These are phyloP conservation scores for Pocota personata DNA, from an alignment of 2,888 invertebrate species.

Conservation along the genomic window DNA sequence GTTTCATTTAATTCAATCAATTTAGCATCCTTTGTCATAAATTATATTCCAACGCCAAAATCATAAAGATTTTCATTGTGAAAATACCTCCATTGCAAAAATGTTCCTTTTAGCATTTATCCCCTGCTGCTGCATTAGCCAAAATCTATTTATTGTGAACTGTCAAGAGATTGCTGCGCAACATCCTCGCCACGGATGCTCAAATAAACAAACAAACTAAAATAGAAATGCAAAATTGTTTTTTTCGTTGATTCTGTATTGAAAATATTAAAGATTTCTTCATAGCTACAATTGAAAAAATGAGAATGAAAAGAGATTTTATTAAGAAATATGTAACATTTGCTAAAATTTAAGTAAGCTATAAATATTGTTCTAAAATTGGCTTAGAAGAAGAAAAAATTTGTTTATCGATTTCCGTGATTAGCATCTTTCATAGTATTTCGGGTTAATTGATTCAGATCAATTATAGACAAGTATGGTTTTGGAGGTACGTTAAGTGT, in stretches of 20 bases:
- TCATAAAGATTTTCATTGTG: not conserved
- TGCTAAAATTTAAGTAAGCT: slow-evolving; percentile 27
- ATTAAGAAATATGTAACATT: slow-evolving; percentile 8
- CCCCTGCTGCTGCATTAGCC: slow-evolving; percentile 8
- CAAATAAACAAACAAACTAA: slow-evolving; percentile 34
- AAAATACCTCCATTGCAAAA: not conserved
- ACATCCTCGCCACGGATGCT: not conserved
- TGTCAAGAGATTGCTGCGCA: slow-evolving; percentile 29
- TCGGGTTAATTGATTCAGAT: slow-evolving; percentile 88
- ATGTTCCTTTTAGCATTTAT: not conserved
- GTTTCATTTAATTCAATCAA: not conserved
- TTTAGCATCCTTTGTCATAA: not conserved
- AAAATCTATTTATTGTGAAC: slow-evolving; percentile 8
- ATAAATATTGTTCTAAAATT: slow-evolving; percentile 40
- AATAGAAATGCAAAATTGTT: slow-evolving; percentile 35
- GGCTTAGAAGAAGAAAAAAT: slow-evolving; percentile 17
- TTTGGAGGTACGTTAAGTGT: slow-evolving; percentile 83
- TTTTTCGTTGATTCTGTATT: slow-evolving; percentile 21
- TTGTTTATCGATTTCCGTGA: slow-evolving; percentile 48
- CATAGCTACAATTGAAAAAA: slow-evolving; percentile 37
- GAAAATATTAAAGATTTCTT: slow-evolving; percentile 44
- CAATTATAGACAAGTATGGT: slow-evolving; percentile 88
- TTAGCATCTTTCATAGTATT: slow-evolving; percentile 81
- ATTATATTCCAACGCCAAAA: not conserved
- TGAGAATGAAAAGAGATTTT: slow-evolving; percentile 15